Conservation (phyloP, 2,113 vertebrate genomes). For the Trichechus manatus region DNA sequence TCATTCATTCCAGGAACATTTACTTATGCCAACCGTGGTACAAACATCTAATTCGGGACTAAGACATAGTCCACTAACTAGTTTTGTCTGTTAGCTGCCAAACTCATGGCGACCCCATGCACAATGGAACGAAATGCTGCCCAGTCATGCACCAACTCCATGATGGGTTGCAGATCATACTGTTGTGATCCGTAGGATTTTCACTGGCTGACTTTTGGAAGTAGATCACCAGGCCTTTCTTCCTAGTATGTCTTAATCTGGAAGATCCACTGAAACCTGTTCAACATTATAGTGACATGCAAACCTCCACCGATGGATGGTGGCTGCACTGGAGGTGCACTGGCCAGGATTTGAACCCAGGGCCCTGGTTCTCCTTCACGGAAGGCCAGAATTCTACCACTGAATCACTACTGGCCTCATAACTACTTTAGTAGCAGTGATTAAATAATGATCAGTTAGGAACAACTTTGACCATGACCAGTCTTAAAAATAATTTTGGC, state of each 20-base stretch:
- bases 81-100: background rate
- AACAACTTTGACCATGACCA: constrained; percentile 49
- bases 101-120: background rate
- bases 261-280: background rate
- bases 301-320: background rate
- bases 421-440: background rate
- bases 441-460: constrained; percentile 39
- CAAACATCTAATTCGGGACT: background rate
- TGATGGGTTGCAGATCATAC: background rate
- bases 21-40: background rate
- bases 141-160: background rate
- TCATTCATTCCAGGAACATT: background rate
- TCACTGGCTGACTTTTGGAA: background rate
- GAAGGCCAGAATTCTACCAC: background rate
- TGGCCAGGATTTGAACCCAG: background rate
- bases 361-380: background rate
- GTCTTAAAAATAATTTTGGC: background rate
- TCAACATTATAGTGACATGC: background rate
- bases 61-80: background rate
- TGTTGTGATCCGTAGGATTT: background rate
- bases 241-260: background rate
- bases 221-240: background rate
- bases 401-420: background rate
- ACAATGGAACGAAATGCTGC: background rate
- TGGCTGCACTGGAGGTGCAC: background rate